A percentile compares a stretch with the other conserved stretches of the same genome.
Evolutionary conservation across 2,888 invertebrate species (phyloP).

Genomic region (Euzetes globulus): DNA sequence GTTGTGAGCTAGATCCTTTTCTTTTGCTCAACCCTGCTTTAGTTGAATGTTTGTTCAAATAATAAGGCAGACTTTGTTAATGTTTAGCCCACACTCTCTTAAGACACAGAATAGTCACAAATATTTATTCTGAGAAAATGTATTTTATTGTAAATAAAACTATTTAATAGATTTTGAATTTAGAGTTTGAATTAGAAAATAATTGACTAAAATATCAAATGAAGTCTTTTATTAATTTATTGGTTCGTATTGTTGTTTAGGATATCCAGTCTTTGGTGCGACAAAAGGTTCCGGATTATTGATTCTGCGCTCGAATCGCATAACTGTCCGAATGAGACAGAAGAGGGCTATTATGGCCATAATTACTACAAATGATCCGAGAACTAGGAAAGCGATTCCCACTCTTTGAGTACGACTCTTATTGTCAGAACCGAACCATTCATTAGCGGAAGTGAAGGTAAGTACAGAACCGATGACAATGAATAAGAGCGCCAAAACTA

Average conservation of each 20-base stretch:
- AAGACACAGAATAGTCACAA: no score
- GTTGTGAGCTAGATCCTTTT: no score
- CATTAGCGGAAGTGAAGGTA: not conserved
- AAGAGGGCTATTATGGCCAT: not conserved
- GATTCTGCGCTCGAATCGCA: not conserved
- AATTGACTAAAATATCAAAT: no score
- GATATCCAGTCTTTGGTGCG: not conserved
- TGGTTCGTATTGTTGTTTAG: not conserved
- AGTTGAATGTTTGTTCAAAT: no score
- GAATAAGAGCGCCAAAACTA: not conserved
- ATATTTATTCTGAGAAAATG: no score
- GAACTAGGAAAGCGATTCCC: not conserved
- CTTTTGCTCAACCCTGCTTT: no score
- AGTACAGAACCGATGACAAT: not conserved
- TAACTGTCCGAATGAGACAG: not conserved
- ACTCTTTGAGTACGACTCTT: not conserved
- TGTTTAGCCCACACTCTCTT: no score
- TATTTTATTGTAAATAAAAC: no score
- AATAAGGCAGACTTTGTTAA: no score
- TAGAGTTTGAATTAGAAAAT: no score
- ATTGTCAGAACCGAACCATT: not conserved
- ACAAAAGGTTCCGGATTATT: slow-evolving; percentile 1
- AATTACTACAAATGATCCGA: not conserved
- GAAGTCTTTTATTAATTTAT: no score
- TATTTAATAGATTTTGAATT: no score